Evolutionary conservation across 1,140 invertebrate species (phyloP).

Genomic region (Musca domestica): DNA sequence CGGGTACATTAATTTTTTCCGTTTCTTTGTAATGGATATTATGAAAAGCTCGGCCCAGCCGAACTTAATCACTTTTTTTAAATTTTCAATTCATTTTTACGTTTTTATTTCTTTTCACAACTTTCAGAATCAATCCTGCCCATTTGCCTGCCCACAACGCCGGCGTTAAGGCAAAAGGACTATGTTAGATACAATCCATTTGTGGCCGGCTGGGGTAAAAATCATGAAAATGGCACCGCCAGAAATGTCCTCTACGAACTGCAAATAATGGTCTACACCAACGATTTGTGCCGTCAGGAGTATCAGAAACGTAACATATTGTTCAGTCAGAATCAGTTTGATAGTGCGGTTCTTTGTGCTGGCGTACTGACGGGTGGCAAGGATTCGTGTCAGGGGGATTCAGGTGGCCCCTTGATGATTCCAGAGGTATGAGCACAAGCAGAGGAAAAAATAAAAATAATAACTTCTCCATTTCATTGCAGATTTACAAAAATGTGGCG

Average conservation of each 20-base stretch:
- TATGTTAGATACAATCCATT: constrained; percentile 57
- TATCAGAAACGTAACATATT: constrained; percentile 55
- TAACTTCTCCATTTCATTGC: background rate
- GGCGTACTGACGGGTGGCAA: constrained; percentile 67
- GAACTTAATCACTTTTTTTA: too few relatives aligned
- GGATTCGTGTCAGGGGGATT: constrained; percentile 80
- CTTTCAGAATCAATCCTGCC: constrained; percentile 61
- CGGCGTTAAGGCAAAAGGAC: constrained; percentile 48
- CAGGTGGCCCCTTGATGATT: constrained; percentile 75
- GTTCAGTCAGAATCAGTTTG: constrained; percentile 60
- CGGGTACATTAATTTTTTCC: too few relatives aligned
- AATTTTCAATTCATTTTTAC: constrained; percentile 56
- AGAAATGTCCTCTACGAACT: constrained; percentile 62
- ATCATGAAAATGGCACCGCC: constrained; percentile 55
- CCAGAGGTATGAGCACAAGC: constrained; percentile 51
- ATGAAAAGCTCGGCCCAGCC: too few relatives aligned
- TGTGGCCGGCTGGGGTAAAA: constrained; percentile 71
- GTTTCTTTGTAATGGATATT: too few relatives aligned
- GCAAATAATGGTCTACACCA: constrained; percentile 66
- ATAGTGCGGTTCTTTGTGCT: constrained; percentile 68
- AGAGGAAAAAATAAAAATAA: constrained; percentile 42
- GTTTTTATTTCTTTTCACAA: constrained; percentile 55
- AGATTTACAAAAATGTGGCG: constrained; percentile 29
- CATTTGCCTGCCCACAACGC: constrained; percentile 64
- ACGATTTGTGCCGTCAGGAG: constrained; percentile 58